Evolutionary conservation across 2,113 vertebrate genomes (phyloP), one percentile per base, ranked within the genome.

Genomic region (Cardinalis cardinalis): DNA sequence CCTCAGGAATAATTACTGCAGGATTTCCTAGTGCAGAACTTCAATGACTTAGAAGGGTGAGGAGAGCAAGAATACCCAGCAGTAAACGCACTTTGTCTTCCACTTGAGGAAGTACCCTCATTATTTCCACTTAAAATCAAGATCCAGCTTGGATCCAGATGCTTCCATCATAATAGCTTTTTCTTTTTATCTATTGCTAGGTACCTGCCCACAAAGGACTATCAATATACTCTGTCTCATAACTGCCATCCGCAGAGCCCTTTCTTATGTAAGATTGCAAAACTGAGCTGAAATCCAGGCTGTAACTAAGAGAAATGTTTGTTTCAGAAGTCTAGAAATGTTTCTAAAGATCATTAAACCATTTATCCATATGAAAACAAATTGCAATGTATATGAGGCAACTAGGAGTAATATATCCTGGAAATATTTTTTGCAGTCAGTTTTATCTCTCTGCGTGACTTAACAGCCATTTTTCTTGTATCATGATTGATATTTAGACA

Each of bases 401-500:
- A 20, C n/a, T 34, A 49, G 14, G 25, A 81, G 32, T 34, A 64
- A 38, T n/a, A 52, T 14, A 64, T 38, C 4, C 32, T 20, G 20
- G 59, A 78, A 74, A 60, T 41, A 28, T 65, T 17, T 25, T 16
- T 46, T 73, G 63, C 29, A 70, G 87, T 55, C 28, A 34, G 52
- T 60, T 75, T 92, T 78, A 81, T 76, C 12, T 41, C 38, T 74
- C 64, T 73, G 19, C 9, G 23, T 76, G 55, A 78, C 20, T 63
- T 14, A 74, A 59, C 28, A 63, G 5, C 13, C 14, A 89, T 74
- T 92, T 94, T 88, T 79, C 61, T 75, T 81, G 25, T 73, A 13
- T 34, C 64, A 25, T 82, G 38, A 66, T 60, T 95, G 83, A 80
- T 90, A 96, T 71, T 86, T 59, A 93, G 34, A 24, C 5, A 53